A percentile compares a stretch with the other conserved stretches of the same genome.
Conservation (phyloP, 2,797 vertebrate species). For the Chloroceryle inda region DNA sequence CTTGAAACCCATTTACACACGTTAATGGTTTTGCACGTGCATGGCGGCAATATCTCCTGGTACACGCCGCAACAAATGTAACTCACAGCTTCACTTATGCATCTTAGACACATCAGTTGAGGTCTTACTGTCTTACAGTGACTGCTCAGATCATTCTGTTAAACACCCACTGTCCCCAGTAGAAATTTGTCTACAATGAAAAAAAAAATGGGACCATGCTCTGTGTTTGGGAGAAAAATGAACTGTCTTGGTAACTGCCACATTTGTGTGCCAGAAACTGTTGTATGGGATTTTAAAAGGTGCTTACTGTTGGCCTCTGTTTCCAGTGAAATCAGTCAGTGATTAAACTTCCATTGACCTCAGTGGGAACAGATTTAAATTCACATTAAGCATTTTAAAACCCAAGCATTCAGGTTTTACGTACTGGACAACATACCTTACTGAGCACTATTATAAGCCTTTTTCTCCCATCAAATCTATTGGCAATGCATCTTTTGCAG, state of each 20-base stretch:
- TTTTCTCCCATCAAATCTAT: not conserved
- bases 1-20: not conserved
- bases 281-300: conserved; percentile 46
- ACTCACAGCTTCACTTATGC: not conserved
- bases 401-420: conserved; percentile 13
- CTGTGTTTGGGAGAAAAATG: conserved; percentile 29
- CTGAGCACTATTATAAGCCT: not conserved
- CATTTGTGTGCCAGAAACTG: conserved; percentile 39
- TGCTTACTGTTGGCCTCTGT: conserved; percentile 49
- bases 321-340: conserved; percentile 43
- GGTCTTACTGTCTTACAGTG: not conserved
- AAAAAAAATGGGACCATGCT: not conserved
- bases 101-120: not conserved
- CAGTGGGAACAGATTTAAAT: conserved; percentile 36
- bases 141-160: not conserved
- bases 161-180: not conserved
- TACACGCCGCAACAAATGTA: not conserved
- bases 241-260: conserved; percentile 44
- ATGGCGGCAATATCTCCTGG: not conserved
- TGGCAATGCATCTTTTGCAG: not conserved
- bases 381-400: conserved; percentile 7
- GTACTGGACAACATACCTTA: not conserved
- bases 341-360: conserved; percentile 60
- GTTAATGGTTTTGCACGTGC: accelerated
- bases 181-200: not conserved